Base-by-base conservation (phyloP, 2,797 vertebrate genomes). In the Alfaro cultratus region DNA sequence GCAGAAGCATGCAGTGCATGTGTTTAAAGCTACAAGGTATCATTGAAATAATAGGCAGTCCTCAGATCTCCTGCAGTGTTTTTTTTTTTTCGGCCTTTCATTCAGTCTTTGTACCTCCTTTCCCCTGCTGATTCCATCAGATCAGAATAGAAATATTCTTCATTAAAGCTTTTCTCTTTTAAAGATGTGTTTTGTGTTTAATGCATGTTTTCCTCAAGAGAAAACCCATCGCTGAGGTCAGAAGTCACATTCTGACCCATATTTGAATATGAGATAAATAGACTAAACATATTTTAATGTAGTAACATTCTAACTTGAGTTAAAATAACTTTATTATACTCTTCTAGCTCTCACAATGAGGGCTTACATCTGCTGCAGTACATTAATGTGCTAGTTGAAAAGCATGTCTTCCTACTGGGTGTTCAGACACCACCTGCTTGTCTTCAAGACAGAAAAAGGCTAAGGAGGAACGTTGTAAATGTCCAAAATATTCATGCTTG, bases 21-120 rank as follows among this genome's bases (percentile, higher is more conserved):
- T 78, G 74, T 87, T 74, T 78, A 77, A 89, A 57, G 84, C 87
- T 80, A 84, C 75, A 88, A 92, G 86, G 95, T 95, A 95, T 93
- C 89, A 87, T 95, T 93, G 95, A 96, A 96, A 97, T 98, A 97
- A 96, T 96, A 95, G 96, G 96, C 97, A 96, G 96, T 96, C 97
- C 97, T 97, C 96, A 97, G 96, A 97, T 97, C 97, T 97, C 85
- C 85, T 84, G 83, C 88, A 89, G 91, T 85, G 21, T 45, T 31
- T 31, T 16, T n/a, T n/a, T n/a, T 70, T 87, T 91, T 85, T 79
- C 87, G n/a, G 82, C 90, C 86, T 88, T 87, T 87, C 84, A 75
- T 73, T 88, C 82, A 68, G 85, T 84, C 85, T 86, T 88, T 89
- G 80, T 82, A n/a, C 89, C 86, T 91, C 79, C 79, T 85, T 91